Evolutionary conservation across 37 sponge, comb jelly and placozoan species (phyloP).

Genomic region (Dysidea cf. avara): DNA sequence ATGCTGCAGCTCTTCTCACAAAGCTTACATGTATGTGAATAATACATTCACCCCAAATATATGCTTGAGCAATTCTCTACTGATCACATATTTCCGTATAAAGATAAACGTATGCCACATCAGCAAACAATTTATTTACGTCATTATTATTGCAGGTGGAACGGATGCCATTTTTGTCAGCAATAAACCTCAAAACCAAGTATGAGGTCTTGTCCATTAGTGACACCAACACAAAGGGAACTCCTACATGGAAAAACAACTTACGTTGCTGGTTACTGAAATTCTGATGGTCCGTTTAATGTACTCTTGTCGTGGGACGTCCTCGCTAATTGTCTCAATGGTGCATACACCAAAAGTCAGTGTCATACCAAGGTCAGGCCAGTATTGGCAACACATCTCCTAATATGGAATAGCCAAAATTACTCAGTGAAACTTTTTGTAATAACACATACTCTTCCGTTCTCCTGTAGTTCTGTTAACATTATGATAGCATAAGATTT

Average conservation of each 20-base stretch:
- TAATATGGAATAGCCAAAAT: neutral
- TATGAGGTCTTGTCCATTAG: neutral
- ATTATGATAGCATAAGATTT: slow-evolving; percentile 64
- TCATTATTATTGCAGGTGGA: too few species aligned
- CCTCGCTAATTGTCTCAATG: slow-evolving; percentile 43
- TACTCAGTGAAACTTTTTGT: neutral
- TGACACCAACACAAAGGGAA: neutral
- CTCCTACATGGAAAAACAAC: neutral
- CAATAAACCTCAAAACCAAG: too few species aligned
- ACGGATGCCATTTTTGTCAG: too few species aligned
- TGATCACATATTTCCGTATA: too few species aligned
- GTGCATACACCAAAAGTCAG: slow-evolving; percentile 53
- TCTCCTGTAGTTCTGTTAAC: slow-evolving; percentile 65
- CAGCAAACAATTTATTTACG: too few species aligned
- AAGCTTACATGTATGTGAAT: too few species aligned
- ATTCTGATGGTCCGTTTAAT: slow-evolving; percentile 68
- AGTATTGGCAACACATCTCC: slow-evolving; percentile 77
- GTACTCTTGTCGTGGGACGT: slow-evolving; percentile 47
- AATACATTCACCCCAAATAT: too few species aligned
- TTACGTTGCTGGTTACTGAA: slow-evolving; percentile 54
- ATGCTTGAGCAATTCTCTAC: too few species aligned
- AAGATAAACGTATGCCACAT: too few species aligned
- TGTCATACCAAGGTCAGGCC: slow-evolving; percentile 50
- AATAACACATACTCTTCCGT: slow-evolving; percentile 43
- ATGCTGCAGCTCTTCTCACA: too few species aligned